Conservation (phyloP, 2,888 invertebrate species). For the Noctua janthe region DNA sequence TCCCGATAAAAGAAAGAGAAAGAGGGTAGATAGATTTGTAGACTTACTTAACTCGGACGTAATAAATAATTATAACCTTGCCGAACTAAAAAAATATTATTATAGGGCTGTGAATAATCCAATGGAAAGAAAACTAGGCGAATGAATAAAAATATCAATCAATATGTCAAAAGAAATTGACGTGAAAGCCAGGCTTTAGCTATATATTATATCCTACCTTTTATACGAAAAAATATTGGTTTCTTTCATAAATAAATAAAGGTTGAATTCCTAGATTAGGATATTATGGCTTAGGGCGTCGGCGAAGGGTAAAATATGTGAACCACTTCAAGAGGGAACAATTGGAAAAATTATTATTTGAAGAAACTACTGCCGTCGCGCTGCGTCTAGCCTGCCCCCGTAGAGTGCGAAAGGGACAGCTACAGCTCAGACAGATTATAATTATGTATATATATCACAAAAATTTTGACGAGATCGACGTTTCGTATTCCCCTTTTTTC, state of each 20-base stretch:
- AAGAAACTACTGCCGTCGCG: too few relatives aligned
- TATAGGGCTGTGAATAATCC: neutral
- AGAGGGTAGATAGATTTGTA: neutral
- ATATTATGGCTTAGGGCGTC: neutral
- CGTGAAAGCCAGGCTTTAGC: conserved; percentile 22
- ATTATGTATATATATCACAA: too few relatives aligned
- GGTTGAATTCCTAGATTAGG: neutral
- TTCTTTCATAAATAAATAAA: conserved; percentile 16
- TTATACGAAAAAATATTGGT: conserved; percentile 19
- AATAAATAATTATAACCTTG: neutral
- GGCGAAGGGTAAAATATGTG: neutral
- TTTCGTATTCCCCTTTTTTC: too few relatives aligned
- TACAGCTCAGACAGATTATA: too few relatives aligned
- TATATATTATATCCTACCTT: conserved; percentile 1
- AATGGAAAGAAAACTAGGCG: conserved; percentile 21
- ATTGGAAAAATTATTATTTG: too few relatives aligned
- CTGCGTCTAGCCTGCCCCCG: too few relatives aligned
- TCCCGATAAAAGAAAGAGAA: too few relatives aligned
- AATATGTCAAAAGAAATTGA: conserved; percentile 41
- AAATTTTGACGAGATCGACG: too few relatives aligned
- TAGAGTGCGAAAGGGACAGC: too few relatives aligned
- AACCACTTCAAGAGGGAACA: too few relatives aligned
- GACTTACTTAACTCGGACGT: neutral
- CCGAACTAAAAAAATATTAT: neutral
- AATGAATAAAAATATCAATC: conserved; percentile 37